Evolutionary conservation across 2,888 invertebrate genomes (phyloP).

Genomic region (Alcis repandata): DNA sequence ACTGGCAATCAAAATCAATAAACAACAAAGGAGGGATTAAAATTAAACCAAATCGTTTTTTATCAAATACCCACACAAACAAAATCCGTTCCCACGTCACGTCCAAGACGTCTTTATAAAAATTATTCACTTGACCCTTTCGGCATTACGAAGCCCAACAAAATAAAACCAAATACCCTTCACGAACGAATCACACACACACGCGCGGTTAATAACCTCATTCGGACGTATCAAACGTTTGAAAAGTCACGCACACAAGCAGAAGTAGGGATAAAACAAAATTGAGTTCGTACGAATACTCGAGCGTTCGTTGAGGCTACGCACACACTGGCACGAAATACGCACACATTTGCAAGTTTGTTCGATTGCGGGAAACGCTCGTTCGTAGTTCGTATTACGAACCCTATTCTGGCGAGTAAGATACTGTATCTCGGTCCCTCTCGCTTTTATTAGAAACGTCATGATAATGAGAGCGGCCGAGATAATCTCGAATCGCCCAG

Average conservation of each 20-base stretch:
- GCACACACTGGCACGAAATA: conserved; percentile 45
- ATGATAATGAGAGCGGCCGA: no score
- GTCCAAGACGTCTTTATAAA: conserved; percentile 77
- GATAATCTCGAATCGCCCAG: no score
- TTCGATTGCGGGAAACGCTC: conserved; percentile 49
- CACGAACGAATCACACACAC: conserved; percentile 55
- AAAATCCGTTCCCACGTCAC: conserved; percentile 75
- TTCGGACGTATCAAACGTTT: conserved; percentile 69
- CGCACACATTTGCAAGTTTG: conserved; percentile 33
- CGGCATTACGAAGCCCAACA: conserved; percentile 73
- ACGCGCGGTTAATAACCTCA: conserved; percentile 71
- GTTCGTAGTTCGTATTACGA: conserved; percentile 9
- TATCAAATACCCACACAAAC: conserved; percentile 48
- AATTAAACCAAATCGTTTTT: conserved; percentile 25
- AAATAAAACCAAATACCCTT: conserved; percentile 71
- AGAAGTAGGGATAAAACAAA: conserved; percentile 37
- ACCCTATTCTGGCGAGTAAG: no score
- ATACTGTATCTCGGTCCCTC: no score
- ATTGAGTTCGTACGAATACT: conserved; percentile 39
- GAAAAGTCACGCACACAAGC: conserved; percentile 57
- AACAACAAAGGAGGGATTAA: conserved; percentile 29
- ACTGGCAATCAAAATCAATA: background rate
- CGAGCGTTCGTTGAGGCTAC: conserved; percentile 50
- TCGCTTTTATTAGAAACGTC: no score
- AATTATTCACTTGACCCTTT: conserved; percentile 82